Conservation (phyloP, 2,888 invertebrate species). For the Campaea margaritaria region DNA sequence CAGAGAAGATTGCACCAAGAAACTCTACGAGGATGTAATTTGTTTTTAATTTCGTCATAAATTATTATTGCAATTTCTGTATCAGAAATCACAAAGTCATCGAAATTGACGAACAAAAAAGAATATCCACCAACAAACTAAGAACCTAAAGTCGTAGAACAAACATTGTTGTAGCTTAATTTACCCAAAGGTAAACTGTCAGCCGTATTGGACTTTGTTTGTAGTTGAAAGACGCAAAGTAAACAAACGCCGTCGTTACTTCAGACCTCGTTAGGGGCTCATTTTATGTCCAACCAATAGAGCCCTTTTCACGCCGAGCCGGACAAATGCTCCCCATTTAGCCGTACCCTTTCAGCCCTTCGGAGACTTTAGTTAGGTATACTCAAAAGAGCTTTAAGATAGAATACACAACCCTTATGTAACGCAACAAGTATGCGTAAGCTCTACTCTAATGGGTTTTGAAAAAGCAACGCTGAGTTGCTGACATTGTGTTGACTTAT, state of each 20-base stretch:
- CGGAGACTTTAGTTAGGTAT: conserved; percentile 46
- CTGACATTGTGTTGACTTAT: neutral
- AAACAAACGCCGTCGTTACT: conserved; percentile 45
- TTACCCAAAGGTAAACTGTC: conserved; percentile 29
- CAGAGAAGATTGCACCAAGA: too few relatives aligned
- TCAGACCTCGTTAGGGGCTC: conserved; percentile 51
- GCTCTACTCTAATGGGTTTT: conserved; percentile 42
- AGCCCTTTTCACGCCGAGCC: conserved; percentile 51
- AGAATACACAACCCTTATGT: conserved; percentile 43
- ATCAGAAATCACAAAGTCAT: too few relatives aligned
- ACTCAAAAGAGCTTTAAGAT: conserved; percentile 48
- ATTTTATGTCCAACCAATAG: conserved; percentile 48
- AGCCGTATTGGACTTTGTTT: conserved; percentile 30
- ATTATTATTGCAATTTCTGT: too few relatives aligned
- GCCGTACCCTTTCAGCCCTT: conserved; percentile 48
- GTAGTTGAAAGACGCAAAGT: conserved; percentile 34
- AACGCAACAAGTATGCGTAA: conserved; percentile 48
- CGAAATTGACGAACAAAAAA: neutral
- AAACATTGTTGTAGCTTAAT: conserved; percentile 23
- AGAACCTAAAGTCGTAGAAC: conserved; percentile 3
- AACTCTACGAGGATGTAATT: too few relatives aligned
- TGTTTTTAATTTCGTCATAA: too few relatives aligned
- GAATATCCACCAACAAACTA: neutral
- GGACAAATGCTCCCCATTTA: conserved; percentile 57
- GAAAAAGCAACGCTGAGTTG: conserved; percentile 7